Evolutionary conservation across 2,888 invertebrate species (phyloP).

Genomic region (Acronicta leporina): DNA sequence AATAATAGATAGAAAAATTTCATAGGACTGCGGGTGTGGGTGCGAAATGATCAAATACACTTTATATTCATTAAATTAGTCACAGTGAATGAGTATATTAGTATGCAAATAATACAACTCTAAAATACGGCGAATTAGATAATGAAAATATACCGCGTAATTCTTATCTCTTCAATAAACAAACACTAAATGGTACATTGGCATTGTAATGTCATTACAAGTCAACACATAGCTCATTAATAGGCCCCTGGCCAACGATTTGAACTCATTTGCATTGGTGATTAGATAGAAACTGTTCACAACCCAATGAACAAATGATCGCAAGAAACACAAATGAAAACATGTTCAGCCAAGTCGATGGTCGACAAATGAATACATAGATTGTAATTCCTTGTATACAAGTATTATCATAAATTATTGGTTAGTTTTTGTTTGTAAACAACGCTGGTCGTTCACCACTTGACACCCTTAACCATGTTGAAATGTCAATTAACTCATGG

Average conservation of each 20-base stretch:
- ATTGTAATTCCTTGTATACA: constrained; percentile 46
- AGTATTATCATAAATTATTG: constrained; percentile 51
- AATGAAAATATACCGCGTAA: constrained; percentile 5
- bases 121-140: not conserved
- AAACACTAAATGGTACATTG: constrained; percentile 11
- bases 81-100: not conserved
- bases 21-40: too few species aligned
- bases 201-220: constrained; percentile 49
- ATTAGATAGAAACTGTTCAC: constrained; percentile 69
- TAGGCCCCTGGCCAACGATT: constrained; percentile 53
- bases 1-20: too few species aligned
- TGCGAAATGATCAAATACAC: too few species aligned
- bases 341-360: constrained; percentile 41
- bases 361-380: constrained; percentile 43
- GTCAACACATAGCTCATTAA: constrained; percentile 59
- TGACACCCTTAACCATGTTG: not conserved
- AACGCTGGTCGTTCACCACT: not conserved
- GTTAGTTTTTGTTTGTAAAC: not conserved
- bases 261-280: constrained; percentile 64
- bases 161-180: constrained; percentile 28
- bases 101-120: not conserved
- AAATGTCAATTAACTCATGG: too few species aligned
- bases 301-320: constrained; percentile 47
- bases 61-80: not conserved
- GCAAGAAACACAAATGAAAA: constrained; percentile 42